Base-by-base conservation (phyloP, 2,888 invertebrate genomes). In the Cancer borealis region DNA sequence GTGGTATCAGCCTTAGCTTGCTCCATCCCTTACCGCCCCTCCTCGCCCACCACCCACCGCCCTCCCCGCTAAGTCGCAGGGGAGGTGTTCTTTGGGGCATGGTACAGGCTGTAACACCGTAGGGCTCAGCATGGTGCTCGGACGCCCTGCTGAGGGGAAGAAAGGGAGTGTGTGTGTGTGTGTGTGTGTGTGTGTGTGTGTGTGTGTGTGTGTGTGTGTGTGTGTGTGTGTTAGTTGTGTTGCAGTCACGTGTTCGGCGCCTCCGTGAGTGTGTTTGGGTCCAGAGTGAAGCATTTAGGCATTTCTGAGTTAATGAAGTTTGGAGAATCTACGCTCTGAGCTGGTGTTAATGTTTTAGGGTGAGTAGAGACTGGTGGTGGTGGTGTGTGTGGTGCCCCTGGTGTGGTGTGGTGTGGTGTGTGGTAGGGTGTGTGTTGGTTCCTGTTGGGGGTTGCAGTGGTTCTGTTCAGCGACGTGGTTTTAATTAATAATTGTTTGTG, bases 261-360 rank as follows among this genome's bases (percentile, higher is more conserved):
- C 21, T 66, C 66, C 66, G 6, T 66, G n/a, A 2, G n/a, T 21
- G 66, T 39, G 21, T 21, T 3, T 14, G 66, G 4, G n/a, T 14
- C n/a, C 6, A 4, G 66, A 21, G 14, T 54, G 54, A 54, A 17
- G 54, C 54, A 66, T 21, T 66, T 66, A 30, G 79, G 6, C 79
- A 79, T 79, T 73, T 73, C 79, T 30, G 79, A 79, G 30, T 79
- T 79, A 79, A 79, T 79, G 79, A 79, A 79, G 30, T 30, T 79
- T 79, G 79, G 79, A 12, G 26, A 79, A 79, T 79, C 21, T 30
- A 26, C 6, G 30, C 26, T 30, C 79, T 26, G 30, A 26, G 79
- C 79, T 79, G 30, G 30, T 79, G 30, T 26, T 26, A 79, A 26
- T 30, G 79, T 26, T 79, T 79, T 26, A 79, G 26, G 10, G 30